A percentile compares a stretch with the other conserved stretches of the same genome.
phyloP scores from a whole-genome alignment of 2,113 vertebrate species.

The Pterocles burchelli region DNA sequence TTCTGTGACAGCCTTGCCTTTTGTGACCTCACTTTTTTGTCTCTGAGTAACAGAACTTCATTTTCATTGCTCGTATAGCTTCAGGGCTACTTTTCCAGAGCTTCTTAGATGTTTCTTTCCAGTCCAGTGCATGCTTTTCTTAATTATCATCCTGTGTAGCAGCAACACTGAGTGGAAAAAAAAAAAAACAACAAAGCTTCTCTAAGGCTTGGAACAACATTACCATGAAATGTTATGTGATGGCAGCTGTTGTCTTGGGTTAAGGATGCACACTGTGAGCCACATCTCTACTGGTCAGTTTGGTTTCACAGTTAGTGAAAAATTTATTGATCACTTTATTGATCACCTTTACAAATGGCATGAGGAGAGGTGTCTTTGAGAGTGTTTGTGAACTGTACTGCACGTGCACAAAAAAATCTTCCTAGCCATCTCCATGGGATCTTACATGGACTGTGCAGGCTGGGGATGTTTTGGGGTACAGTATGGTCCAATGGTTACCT shows the following conservation, averaged over 20 bases:
- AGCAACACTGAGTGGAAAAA: background rate
- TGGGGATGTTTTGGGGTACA: background rate
- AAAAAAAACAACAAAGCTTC: background rate
- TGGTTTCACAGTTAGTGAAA: background rate
- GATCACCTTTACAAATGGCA: background rate
- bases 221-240: background rate
- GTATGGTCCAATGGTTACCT: background rate
- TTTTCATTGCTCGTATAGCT: background rate
- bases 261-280: background rate
- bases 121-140: background rate
- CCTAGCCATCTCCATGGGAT: background rate
- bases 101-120: background rate
- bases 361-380: background rate
- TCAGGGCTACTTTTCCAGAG: background rate
- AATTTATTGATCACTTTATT: too few relatives aligned
- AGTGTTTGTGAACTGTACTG: background rate
- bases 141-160: background rate
- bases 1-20: background rate
- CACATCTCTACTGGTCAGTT: background rate
- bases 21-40: background rate
- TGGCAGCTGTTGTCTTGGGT: background rate
- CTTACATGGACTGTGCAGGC: too few relatives aligned
- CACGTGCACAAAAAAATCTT: background rate
- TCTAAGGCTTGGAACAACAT: background rate
- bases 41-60: conserved; percentile 3